A percentile compares a stretch with the other conserved stretches of the same genome.
Evolutionary conservation across 2,888 invertebrate species (phyloP).

Genomic region (Heliconius ethilla): DNA sequence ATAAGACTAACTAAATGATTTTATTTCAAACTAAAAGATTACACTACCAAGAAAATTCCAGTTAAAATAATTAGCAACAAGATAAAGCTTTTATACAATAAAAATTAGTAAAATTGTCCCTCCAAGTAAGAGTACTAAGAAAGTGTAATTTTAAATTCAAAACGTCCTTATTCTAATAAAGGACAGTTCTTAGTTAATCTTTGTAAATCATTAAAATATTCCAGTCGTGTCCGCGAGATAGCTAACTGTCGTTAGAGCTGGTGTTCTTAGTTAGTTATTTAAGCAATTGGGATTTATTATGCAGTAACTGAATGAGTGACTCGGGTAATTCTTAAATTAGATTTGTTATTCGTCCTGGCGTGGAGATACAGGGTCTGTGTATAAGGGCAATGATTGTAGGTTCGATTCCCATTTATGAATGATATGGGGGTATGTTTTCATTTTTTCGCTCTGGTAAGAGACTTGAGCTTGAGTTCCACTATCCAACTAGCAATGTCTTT

Average conservation of each 20-base stretch:
- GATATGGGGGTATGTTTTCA: not conserved
- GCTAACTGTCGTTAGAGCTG: slow-evolving; percentile 24
- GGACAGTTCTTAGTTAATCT: slow-evolving; percentile 28
- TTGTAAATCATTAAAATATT: slow-evolving; percentile 37
- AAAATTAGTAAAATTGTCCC: slow-evolving; percentile 5
- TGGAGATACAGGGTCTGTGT: too few relatives aligned
- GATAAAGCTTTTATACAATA: slow-evolving; percentile 14
- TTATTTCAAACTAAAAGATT: not conserved
- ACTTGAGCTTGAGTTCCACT: too few relatives aligned
- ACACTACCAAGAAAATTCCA: not conserved
- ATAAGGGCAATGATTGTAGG: not conserved
- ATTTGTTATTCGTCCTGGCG: too few relatives aligned
- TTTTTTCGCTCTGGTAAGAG: too few relatives aligned
- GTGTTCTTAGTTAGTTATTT: slow-evolving; percentile 20
- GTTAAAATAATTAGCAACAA: slow-evolving; percentile 10
- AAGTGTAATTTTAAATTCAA: slow-evolving; percentile 22
- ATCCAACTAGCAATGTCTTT: too few relatives aligned
- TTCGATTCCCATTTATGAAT: not conserved
- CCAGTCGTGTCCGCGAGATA: slow-evolving; percentile 34
- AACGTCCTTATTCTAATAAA: slow-evolving; percentile 23
- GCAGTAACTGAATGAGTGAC: slow-evolving; percentile 10
- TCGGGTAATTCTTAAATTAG: not conserved
- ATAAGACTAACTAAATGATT: not conserved
- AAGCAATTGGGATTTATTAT: slow-evolving; percentile 19
- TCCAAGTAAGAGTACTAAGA: not conserved